Conservation (phyloP, 2,113 vertebrate genomes). For the Channa argus region DNA sequence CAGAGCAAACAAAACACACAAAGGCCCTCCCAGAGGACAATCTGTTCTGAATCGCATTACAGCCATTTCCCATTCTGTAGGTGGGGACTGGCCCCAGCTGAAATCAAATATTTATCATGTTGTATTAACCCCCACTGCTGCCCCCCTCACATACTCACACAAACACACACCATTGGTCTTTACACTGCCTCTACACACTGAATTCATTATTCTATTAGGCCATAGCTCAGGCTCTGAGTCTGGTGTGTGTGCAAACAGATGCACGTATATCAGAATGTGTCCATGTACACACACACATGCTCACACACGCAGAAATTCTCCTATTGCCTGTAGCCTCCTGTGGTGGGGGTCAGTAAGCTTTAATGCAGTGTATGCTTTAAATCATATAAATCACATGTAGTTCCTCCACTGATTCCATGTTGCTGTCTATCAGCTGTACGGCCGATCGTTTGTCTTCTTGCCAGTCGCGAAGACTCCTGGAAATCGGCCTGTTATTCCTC, state of each 20-base stretch:
- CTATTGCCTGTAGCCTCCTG: conserved; percentile 29
- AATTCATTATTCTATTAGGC: conserved; percentile 83
- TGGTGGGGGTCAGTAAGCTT: conserved; percentile 57
- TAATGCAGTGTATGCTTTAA: conserved; percentile 53
- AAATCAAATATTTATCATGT: conserved; percentile 86
- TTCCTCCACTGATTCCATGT: conserved; percentile 41
- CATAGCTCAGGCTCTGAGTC: conserved; percentile 68
- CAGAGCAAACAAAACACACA: conserved; percentile 65
- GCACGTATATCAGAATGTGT: conserved; percentile 32
- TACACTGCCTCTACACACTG: conserved; percentile 61
- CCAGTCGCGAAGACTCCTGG: conserved; percentile 20
- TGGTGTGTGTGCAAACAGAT: conserved; percentile 55
- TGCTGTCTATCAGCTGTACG: conserved; percentile 30
- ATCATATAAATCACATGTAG: conserved; percentile 60
- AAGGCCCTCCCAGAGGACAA: conserved; percentile 79
- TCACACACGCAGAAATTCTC: conserved; percentile 23
- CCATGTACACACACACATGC: conserved; percentile 3
- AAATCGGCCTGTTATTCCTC: conserved; percentile 7
- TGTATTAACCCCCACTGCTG: conserved; percentile 81
- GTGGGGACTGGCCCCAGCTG: conserved; percentile 79
- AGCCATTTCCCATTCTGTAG: conserved; percentile 83
- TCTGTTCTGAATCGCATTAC: conserved; percentile 83
- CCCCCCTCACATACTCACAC: conserved; percentile 54
- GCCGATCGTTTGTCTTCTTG: conserved; percentile 25
- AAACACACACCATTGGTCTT: conserved; percentile 49